phyloP scores from a whole-genome alignment of 1,140 invertebrate genomes.

The Physella acuta region DNA sequence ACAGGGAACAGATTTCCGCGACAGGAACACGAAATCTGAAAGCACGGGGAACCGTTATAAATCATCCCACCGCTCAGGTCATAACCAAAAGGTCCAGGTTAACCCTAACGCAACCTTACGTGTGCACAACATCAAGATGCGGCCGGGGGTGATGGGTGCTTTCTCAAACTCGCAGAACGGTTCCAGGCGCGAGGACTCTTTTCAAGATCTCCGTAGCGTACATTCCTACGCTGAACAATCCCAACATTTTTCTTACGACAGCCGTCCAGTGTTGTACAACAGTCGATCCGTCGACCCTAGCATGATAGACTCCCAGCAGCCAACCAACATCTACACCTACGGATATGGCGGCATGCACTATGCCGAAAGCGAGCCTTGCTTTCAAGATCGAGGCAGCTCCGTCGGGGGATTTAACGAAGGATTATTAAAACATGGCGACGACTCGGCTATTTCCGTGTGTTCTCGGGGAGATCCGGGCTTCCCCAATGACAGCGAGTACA shows the following conservation, averaged over 20 bases:
- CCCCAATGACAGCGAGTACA: constrained; percentile 51
- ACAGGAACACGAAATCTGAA: too few species aligned
- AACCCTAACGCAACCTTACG: constrained; percentile 50
- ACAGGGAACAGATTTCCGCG: too few species aligned
- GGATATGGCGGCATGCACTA: constrained; percentile 25
- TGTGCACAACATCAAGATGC: constrained; percentile 43
- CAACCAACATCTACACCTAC: neutral
- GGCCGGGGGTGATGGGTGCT: constrained; percentile 35
- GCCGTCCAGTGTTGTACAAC: neutral
- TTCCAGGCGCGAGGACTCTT: too few species aligned
- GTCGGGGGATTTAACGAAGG: constrained; percentile 37
- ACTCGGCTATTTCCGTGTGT: constrained; percentile 51
- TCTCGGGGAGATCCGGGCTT: constrained; percentile 44
- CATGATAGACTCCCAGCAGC: neutral
- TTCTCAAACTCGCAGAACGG: neutral
- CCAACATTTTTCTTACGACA: neutral
- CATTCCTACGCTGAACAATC: constrained; percentile 15
- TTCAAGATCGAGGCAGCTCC: constrained; percentile 33
- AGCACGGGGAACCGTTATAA: too few species aligned
- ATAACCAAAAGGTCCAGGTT: too few species aligned
- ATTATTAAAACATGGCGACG: constrained; percentile 41
- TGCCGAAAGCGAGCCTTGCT: constrained; percentile 41
- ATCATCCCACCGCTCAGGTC: too few species aligned
- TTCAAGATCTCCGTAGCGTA: too few species aligned
- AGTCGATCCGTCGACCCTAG: constrained; percentile 2